Percentiles rank a stretch among this genome's conserved stretches.
These are phyloP conservation scores for Benthosema pterotum DNA, from an alignment of 2,797 vertebrate genomes.

Conservation along the genomic window DNA sequence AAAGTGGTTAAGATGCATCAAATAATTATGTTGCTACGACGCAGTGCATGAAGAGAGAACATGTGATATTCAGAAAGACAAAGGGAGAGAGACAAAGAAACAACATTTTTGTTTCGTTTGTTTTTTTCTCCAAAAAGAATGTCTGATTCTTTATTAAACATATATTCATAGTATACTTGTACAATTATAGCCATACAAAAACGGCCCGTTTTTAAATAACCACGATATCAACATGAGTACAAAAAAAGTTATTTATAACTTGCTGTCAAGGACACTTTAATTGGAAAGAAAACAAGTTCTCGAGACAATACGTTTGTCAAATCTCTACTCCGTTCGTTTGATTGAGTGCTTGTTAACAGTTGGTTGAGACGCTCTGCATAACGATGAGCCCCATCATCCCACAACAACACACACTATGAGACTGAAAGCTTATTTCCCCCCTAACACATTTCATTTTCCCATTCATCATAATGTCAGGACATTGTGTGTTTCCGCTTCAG, in stretches of 20 bases:
- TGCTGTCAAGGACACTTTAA: constrained; percentile 68
- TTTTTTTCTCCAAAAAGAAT: constrained; percentile 46
- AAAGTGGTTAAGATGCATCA: too few relatives aligned
- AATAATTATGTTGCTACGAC: too few relatives aligned
- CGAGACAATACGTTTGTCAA: constrained; percentile 28
- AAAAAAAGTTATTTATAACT: constrained; percentile 63
- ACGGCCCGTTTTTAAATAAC: constrained; percentile 78
- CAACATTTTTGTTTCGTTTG: not conserved
- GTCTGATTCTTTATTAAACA: constrained; percentile 90
- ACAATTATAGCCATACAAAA: constrained; percentile 91
- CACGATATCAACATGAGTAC: constrained; percentile 63
- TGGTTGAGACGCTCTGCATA: constrained; percentile 8
- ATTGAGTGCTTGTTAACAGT: constrained; percentile 20
- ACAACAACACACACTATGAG: not conserved
- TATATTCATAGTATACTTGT: constrained; percentile 90
- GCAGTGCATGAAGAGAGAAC: not conserved
- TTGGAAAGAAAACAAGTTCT: constrained; percentile 40
- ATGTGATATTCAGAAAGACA: not conserved
- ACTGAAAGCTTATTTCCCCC: constrained; percentile 5
- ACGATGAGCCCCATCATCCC: constrained; percentile 1
- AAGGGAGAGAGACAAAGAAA: not conserved
- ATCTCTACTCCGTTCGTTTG: constrained; percentile 9
- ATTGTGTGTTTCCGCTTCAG: too few relatives aligned
- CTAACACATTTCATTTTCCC: not conserved
- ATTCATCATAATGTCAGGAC: not conserved